Conservation (phyloP, 2,888 invertebrate genomes). For the Diogma glabrata region DNA sequence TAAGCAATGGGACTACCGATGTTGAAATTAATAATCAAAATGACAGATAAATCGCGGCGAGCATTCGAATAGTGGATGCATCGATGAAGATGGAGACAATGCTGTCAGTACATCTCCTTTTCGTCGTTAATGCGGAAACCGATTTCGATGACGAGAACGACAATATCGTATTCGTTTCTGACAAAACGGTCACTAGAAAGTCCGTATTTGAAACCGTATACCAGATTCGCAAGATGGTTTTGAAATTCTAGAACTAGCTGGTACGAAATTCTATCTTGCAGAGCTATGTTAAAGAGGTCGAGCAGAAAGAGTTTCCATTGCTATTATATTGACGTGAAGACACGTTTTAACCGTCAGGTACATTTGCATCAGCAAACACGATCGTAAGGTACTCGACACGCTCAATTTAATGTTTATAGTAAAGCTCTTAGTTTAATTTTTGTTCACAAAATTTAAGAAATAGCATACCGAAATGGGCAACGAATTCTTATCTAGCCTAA, state of each 20-base stretch:
- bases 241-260: neutral
- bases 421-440: too few species aligned
- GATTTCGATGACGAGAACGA: constrained; percentile 6
- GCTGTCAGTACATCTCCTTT: too few species aligned
- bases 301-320: neutral
- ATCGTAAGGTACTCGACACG: too few species aligned
- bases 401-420: too few species aligned
- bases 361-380: constrained; percentile 5
- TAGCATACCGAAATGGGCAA: too few species aligned
- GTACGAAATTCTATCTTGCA: neutral
- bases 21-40: too few species aligned
- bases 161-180: constrained; percentile 6
- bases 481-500: too few species aligned
- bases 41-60: too few species aligned
- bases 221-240: neutral
- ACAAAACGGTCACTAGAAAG: neutral
- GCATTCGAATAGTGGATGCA: too few species aligned
- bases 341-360: neutral
- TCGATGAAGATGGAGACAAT: too few species aligned
- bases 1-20: neutral
- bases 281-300: neutral
- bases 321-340: neutral
- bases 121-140: too few species aligned
- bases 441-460: too few species aligned
- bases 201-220: neutral